Conservation (phyloP, 2,797 vertebrate species). For the Myoxocephalus aenaeus region DNA sequence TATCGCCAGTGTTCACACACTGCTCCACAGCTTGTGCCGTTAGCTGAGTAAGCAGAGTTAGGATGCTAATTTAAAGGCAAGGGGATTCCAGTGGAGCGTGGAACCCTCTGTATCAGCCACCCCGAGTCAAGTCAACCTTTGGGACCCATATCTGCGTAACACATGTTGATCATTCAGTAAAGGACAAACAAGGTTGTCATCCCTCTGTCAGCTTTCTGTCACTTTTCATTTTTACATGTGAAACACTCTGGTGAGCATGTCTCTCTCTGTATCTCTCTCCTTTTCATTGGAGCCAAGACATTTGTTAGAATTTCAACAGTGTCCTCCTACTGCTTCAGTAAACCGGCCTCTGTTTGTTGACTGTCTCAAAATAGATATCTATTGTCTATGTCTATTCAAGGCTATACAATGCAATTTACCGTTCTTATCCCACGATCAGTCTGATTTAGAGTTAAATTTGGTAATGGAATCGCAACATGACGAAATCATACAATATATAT, state of each 20-base stretch:
- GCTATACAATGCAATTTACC: constrained; percentile 39
- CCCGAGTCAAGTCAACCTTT: constrained; percentile 72
- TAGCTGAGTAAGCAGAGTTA: constrained; percentile 71
- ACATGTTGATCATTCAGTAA: constrained; percentile 82
- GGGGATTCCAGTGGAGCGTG: constrained; percentile 69
- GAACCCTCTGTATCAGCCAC: constrained; percentile 65
- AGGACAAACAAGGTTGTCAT: constrained; percentile 86
- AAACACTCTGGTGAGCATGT: constrained; percentile 76
- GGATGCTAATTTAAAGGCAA: constrained; percentile 77
- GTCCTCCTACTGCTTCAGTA: constrained; percentile 66
- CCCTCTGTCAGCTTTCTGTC: constrained; percentile 81
- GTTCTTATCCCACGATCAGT: constrained; percentile 15
- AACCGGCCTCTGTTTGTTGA: constrained; percentile 47
- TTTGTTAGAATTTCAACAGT: constrained; percentile 72
- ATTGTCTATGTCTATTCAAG: constrained; percentile 35
- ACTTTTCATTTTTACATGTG: constrained; percentile 79
- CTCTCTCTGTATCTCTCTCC: constrained; percentile 61
- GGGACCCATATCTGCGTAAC: constrained; percentile 74
- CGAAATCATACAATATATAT: neutral
- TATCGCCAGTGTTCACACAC: constrained; percentile 69
- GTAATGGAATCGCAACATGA: neutral
- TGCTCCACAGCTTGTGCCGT: constrained; percentile 61
- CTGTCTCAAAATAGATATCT: constrained; percentile 44
- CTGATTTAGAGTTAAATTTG: neutral
- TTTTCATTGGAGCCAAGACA: constrained; percentile 68